A percentile compares a stretch with the other conserved stretches of the same genome.
These are phyloP conservation scores for Alaudala cheleensis DNA, from an alignment of 2,113 vertebrate species.

Conservation along the genomic window DNA sequence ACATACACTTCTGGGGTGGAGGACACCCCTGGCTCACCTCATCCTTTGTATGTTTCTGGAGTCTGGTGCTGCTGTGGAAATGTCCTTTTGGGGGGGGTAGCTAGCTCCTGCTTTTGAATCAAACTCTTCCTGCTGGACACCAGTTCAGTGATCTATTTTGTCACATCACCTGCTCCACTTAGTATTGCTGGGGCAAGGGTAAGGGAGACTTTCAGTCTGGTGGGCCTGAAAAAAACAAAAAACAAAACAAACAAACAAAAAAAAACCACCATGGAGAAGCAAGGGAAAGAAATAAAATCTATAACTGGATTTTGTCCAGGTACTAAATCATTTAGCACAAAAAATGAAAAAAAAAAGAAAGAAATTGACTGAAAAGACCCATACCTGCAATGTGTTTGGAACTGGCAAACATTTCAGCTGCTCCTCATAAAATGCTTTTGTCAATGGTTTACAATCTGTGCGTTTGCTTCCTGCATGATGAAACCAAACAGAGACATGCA, in stretches of 20 bases:
- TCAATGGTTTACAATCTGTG: background rate
- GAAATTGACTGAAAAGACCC: background rate
- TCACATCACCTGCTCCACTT: background rate
- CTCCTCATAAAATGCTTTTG: background rate
- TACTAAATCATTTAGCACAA: background rate
- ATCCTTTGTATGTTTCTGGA: background rate
- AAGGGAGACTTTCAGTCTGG: background rate
- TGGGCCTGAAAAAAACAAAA: background rate
- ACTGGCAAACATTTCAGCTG: background rate
- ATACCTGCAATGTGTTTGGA: background rate
- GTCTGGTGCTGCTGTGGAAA: background rate
- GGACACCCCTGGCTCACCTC: background rate
- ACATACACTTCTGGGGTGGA: background rate
- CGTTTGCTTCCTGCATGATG: background rate
- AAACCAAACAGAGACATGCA: background rate
- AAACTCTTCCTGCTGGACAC: background rate
- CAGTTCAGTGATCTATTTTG: background rate
- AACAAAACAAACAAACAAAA: no score
- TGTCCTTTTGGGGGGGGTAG: background rate
- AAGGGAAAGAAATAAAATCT: background rate
- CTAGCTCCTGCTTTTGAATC: background rate
- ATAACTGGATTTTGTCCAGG: background rate
- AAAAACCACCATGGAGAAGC: background rate
- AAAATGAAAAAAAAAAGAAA: background rate
- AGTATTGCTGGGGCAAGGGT: background rate